phyloP scores from a whole-genome alignment of 2,113 vertebrate species.

The Colius striatus region DNA sequence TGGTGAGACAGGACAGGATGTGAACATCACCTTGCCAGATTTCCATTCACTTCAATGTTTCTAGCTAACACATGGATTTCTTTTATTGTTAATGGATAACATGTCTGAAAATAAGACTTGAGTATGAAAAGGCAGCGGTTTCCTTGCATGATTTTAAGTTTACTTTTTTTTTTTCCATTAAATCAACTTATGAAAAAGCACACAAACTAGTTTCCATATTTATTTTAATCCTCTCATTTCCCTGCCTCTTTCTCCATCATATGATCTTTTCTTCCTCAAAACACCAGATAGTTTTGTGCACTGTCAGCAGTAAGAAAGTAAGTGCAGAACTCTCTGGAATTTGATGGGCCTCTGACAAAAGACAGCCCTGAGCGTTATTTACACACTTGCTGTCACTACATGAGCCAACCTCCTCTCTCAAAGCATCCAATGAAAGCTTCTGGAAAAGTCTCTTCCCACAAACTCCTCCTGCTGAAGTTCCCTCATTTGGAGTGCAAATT shows the following conservation, averaged over 20 bases:
- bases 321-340: background rate
- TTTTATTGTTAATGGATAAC: background rate
- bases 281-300: background rate
- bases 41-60: background rate
- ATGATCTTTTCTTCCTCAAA: constrained; percentile 4
- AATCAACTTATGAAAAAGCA: background rate
- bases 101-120: background rate
- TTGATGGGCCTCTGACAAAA: background rate
- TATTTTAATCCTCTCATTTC: background rate
- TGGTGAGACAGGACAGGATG: rapidly evolving
- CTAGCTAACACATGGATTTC: rapidly evolving
- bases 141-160: background rate
- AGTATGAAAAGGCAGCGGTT: background rate
- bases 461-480: background rate
- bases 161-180: background rate
- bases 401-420: background rate
- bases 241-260: background rate
- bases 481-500: background rate
- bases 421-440: background rate
- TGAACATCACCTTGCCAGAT: background rate
- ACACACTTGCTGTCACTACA: background rate
- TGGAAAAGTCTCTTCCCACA: background rate
- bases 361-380: background rate
- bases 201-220: background rate
- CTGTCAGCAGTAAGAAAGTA: background rate